phyloP scores from a whole-genome alignment of 2,797 vertebrate species.

The Anguilla marmorata region DNA sequence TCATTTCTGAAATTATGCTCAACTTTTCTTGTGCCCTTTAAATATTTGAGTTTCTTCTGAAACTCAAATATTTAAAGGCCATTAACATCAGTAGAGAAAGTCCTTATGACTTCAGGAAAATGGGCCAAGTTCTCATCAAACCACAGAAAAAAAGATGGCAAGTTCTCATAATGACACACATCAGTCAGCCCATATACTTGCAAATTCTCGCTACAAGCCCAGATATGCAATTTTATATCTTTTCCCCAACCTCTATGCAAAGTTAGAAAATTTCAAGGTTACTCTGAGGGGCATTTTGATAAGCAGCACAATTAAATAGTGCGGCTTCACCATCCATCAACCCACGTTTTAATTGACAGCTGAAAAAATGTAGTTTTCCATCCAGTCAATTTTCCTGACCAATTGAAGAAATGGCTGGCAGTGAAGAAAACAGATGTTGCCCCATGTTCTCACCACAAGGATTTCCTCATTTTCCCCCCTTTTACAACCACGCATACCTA shows the following conservation, averaged over 20 bases:
- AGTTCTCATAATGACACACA: not conserved
- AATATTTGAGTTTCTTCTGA: not conserved
- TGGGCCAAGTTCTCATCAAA: not conserved
- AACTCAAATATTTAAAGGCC: not conserved
- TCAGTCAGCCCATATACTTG: not conserved
- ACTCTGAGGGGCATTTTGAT: too few relatives aligned
- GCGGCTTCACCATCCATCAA: not conserved
- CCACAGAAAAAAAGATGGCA: not conserved
- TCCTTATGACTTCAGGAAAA: not conserved
- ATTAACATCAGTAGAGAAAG: not conserved
- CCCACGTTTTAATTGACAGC: slow-evolving; percentile 11
- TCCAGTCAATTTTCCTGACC: slow-evolving; percentile 31
- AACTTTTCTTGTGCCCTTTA: not conserved
- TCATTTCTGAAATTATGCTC: not conserved
- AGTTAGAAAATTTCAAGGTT: not conserved
- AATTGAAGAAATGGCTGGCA: slow-evolving; percentile 35
- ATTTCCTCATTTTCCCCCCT: slow-evolving; percentile 1
- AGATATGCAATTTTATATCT: not conserved
- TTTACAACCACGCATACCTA: slow-evolving; percentile 46
- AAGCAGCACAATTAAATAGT: slow-evolving; percentile 1
- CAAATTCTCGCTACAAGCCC: not conserved
- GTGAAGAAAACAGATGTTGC: slow-evolving; percentile 59
- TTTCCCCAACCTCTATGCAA: not conserved
- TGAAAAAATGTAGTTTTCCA: slow-evolving; percentile 4
- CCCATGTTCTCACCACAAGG: slow-evolving; percentile 42